Evolutionary conservation across 2,888 invertebrate genomes (phyloP).

Genomic region (Drosophila incognita): DNA sequence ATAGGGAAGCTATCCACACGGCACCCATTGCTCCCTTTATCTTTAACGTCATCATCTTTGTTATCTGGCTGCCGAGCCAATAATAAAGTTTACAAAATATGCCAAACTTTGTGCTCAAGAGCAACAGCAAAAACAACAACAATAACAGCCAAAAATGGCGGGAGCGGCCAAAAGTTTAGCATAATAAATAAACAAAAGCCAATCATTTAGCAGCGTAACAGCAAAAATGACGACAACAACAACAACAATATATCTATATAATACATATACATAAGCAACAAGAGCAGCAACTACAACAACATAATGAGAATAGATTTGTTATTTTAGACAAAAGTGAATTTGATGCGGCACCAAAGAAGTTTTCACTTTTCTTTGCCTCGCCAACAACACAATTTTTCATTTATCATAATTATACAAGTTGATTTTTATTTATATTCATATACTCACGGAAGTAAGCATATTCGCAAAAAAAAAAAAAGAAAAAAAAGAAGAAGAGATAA

Average conservation of each 20-base stretch:
- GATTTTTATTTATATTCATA: conserved; percentile 63
- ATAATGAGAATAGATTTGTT: conserved; percentile 74
- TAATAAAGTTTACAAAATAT: conserved; percentile 82
- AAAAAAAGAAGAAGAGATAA: not conserved
- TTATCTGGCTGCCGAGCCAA: conserved; percentile 66
- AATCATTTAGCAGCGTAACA: conserved; percentile 47
- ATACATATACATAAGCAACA: conserved; percentile 14
- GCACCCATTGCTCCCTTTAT: conserved; percentile 1
- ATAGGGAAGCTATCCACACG: not conserved
- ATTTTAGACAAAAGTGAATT: conserved; percentile 55
- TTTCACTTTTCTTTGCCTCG: conserved; percentile 50
- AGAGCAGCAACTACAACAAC: conserved; percentile 38
- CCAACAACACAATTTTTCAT: conserved; percentile 50
- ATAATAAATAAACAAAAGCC: conserved; percentile 73
- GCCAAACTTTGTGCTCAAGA: conserved; percentile 74
- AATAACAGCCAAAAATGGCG: conserved; percentile 16
- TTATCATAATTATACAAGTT: conserved; percentile 70
- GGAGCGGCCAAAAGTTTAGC: conserved; percentile 61
- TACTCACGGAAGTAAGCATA: conserved; percentile 37
- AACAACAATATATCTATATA: not conserved
- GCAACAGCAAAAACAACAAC: conserved; percentile 17
- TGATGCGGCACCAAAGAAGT: conserved; percentile 31
- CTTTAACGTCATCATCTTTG: conserved; percentile 23
- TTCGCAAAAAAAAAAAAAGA: not conserved
- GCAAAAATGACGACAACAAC: conserved; percentile 14